Evolutionary conservation across 2,797 vertebrate species (phyloP).

Genomic region (Kryptolebias ocellatus): DNA sequence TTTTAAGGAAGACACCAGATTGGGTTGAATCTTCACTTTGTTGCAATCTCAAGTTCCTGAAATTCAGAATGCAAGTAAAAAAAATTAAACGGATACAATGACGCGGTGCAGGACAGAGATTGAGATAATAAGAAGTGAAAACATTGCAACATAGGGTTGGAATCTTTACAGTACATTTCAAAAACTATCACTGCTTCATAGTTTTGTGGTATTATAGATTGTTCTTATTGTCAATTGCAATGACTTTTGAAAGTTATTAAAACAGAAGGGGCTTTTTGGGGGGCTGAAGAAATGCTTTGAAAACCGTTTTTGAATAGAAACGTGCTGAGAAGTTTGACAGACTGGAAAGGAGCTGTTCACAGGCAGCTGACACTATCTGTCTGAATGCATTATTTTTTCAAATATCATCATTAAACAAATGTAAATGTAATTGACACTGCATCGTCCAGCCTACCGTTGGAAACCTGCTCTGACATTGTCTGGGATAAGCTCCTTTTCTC

Average conservation of each 20-base stretch:
- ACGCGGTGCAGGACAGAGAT: background rate
- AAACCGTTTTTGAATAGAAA: background rate
- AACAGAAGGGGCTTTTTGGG: background rate
- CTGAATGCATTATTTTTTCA: background rate
- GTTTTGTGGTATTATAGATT: background rate
- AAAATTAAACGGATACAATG: background rate
- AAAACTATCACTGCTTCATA: background rate
- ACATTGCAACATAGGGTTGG: background rate
- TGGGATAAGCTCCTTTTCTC: slow-evolving; percentile 42
- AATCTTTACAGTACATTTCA: background rate
- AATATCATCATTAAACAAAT: background rate
- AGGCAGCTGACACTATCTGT: background rate
- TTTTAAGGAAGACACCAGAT: too few relatives aligned
- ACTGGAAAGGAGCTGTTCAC: background rate
- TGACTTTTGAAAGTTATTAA: background rate
- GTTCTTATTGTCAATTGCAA: background rate
- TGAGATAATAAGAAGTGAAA: background rate
- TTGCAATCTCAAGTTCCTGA: background rate
- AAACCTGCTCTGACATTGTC: slow-evolving; percentile 17
- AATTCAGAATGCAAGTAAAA: slow-evolving; percentile 5
- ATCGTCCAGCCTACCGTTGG: background rate
- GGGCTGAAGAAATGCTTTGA: background rate
- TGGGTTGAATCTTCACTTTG: too few relatives aligned
- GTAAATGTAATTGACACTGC: background rate
- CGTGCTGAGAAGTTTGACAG: slow-evolving; percentile 1